Conservation (phyloP, 2,797 vertebrate genomes). For the Aldrovandia affinis region DNA sequence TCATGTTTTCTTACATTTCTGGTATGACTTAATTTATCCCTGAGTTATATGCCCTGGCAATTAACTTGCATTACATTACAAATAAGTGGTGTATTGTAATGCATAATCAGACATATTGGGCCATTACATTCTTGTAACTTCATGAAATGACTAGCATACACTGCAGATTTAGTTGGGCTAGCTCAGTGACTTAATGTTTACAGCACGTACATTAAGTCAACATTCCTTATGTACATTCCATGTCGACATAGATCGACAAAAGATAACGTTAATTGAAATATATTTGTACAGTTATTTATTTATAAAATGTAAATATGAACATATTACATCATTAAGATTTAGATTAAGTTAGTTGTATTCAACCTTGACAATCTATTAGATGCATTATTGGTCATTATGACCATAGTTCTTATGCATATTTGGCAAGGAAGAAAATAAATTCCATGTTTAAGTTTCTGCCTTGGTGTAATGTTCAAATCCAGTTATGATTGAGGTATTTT, state of each 20-base stretch:
- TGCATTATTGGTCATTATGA: background rate
- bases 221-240: no score
- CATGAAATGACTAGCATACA: no score
- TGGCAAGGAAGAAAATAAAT: background rate
- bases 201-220: no score
- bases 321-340: background rate
- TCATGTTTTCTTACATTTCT: background rate
- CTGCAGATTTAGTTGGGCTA: background rate
- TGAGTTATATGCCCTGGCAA: background rate
- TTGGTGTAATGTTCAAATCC: background rate
- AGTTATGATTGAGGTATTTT: background rate
- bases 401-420: background rate
- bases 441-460: background rate
- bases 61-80: no score
- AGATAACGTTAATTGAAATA: background rate
- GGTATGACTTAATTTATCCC: background rate
- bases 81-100: background rate
- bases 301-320: background rate
- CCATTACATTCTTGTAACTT: no score
- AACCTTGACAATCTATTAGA: background rate
- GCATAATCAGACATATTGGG: no score
- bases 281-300: background rate
- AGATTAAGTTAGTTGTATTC: background rate
- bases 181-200: no score
- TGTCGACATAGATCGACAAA: background rate